Evolutionary conservation across 2,888 invertebrate species (phyloP), one percentile per base, ranked within the genome.

Genomic region (Chironomus tentans): DNA sequence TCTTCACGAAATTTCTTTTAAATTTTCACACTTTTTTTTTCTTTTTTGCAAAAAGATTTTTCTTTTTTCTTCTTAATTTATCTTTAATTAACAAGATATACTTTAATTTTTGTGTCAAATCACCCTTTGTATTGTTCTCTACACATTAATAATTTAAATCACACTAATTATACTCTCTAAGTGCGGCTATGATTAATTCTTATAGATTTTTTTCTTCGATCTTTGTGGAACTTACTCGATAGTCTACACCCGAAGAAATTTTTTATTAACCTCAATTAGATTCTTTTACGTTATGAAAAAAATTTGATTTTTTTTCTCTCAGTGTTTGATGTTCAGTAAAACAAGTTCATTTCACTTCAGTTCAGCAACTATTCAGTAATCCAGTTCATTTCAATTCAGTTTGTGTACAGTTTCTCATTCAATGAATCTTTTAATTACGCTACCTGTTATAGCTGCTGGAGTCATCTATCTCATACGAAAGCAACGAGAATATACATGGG

Each of bases 401-500:
- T 15, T 56, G 56, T 50, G n/a, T 15, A 50, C 4, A 50, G 4
- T 15, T 13, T 50, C 18, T 38, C 2, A 56, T 56, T 18, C 18
- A 56, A 56, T 56, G 56, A 56, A 56, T 56, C 18, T 7, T 56
- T 56, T 56, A 56, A 56, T 18, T 3, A 15, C 18, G 18, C 18
- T 18, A 7, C 78, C 79, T 15, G 70, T 74, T 62, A 78, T 77
- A 12, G 48, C 73, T n/a, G 76, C 77, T 24, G 47, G 70, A 15
- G 56, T 56, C 0, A 70, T 79, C 6, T 79, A 78, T 48, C 79
- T 86, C 22, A 79, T 89, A 3, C 82, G 89, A 78, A 88, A 88
- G 82, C 86, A 86, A 78, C 83, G 87, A 61, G 87, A 87, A 80
- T 83, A 82, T 47, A 83, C 85, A 77, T 89, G 89, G 89, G 87